phyloP scores from a whole-genome alignment of 2,888 invertebrate genomes.

The Scotopteryx bipunctaria region DNA sequence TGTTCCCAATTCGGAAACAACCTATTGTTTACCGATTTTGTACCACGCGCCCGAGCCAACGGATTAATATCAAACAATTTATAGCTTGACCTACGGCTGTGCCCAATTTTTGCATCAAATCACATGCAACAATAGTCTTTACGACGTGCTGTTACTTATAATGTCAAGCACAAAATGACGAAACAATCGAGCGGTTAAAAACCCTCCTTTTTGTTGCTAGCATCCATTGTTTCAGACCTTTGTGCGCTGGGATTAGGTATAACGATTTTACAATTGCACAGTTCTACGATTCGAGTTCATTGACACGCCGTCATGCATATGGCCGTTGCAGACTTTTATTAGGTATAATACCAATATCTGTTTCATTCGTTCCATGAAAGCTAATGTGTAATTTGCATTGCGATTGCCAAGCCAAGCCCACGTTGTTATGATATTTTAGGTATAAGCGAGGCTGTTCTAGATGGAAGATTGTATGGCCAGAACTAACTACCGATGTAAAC shows the following conservation, averaged over 20 bases:
- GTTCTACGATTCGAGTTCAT: slow-evolving; percentile 33
- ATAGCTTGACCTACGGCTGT: slow-evolving; percentile 23
- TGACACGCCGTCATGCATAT: slow-evolving; percentile 37
- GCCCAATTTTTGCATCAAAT: slow-evolving; percentile 40
- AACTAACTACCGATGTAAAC: too few relatives aligned
- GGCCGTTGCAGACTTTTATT: slow-evolving; percentile 34
- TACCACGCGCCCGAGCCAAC: slow-evolving; percentile 17
- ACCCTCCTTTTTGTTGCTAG: slow-evolving; percentile 52
- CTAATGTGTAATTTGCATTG: slow-evolving; percentile 35
- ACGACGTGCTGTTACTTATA: slow-evolving; percentile 46
- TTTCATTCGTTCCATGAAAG: slow-evolving; percentile 26
- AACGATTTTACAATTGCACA: slow-evolving; percentile 53
- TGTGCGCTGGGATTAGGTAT: slow-evolving; percentile 48
- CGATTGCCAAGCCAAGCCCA: slow-evolving; percentile 26
- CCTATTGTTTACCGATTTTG: slow-evolving; percentile 36
- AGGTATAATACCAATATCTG: slow-evolving; percentile 34
- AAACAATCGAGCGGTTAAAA: slow-evolving; percentile 56
- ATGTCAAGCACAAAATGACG: slow-evolving; percentile 49
- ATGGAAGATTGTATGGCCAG: background rate
- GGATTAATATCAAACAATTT: slow-evolving; percentile 31
- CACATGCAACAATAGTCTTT: slow-evolving; percentile 42
- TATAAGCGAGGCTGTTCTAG: background rate
- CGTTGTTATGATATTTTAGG: slow-evolving; percentile 13
- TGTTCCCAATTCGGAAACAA: slow-evolving; percentile 33
- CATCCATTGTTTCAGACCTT: slow-evolving; percentile 55